Evolutionary conservation across 2,113 vertebrate genomes (phyloP), one percentile per base, ranked within the genome.

Genomic region (Rattus rattus): DNA sequence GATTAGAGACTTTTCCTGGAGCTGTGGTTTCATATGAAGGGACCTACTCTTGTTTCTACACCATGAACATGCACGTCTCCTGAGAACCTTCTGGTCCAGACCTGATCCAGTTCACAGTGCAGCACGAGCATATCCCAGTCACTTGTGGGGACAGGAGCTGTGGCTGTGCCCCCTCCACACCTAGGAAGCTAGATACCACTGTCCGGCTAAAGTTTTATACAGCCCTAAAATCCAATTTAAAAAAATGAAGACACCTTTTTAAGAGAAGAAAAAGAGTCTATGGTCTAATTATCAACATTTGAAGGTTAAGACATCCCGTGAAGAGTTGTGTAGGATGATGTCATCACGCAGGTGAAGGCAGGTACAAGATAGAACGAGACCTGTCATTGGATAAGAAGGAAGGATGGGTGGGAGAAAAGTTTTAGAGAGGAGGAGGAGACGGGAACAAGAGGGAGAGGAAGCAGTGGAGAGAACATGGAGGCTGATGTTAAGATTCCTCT

Each of bases 21-120:
- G 80, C 85, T 98, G 63, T 26, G 63, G 72, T 97, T 96, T 95
- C 95, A 89, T n/a, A 92, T 73, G 3, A 90, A 92, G 59, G 12
- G 72, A 54, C 75, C 63, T 61, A 33, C 75, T 63, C 83, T 61
- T 70, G 8, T 90, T 36, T 84, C 39, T 92, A 22, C 4, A 61
- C 24, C 2, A 10, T 28, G 61, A 33, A 56, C 4, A 26, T 16
- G 61, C 49, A 26, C 0, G 4, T 67, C 33, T 43, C n/a, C 0
- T 12, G 56, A 59, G 65, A 2, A 0, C 36, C 49, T 80, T 59
- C 30, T 33, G 1, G 33, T 3, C 63, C 1, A 0, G 0, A 63
- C 0, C n/a, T 9, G 54, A 24, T 1, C 17, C 70, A 39, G 30
- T 5, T 20, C 54, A 24, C 39, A 22, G 49, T 0, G 56, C 3